Conservation (phyloP, 2,797 vertebrate species). For the Tragopan temminckii region DNA sequence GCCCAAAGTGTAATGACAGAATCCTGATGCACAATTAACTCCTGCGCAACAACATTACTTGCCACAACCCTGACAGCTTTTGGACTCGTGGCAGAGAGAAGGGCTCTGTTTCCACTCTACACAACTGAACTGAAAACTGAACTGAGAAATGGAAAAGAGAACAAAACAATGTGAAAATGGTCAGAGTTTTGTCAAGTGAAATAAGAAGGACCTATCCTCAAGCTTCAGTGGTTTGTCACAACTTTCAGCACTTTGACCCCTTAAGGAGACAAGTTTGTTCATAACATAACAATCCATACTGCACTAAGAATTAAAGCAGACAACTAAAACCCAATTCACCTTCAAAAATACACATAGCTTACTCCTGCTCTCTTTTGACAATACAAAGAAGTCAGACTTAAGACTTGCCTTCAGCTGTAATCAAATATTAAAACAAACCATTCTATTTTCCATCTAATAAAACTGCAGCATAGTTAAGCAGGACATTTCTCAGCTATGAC, state of each 20-base stretch:
- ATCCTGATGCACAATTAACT: not conserved
- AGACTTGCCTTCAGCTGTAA: not conserved
- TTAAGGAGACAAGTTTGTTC: not conserved
- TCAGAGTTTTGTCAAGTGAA: not conserved
- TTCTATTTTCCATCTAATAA: not conserved
- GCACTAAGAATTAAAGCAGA: not conserved
- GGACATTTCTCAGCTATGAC: not conserved
- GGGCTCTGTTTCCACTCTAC: not conserved
- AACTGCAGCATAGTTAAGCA: not conserved
- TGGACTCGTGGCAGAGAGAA: not conserved
- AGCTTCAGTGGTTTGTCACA: not conserved
- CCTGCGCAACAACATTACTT: not conserved
- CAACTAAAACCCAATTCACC: not conserved
- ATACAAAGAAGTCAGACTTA: not conserved
- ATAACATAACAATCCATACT: not conserved
- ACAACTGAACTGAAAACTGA: conserved; percentile 49
- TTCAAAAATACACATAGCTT: not conserved
- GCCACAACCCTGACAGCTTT: conserved; percentile 4
- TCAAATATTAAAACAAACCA: not conserved
- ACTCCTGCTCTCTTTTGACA: not conserved
- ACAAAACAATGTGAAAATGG: conserved; percentile 5
- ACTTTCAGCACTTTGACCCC: not conserved
- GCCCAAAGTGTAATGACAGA: not conserved
- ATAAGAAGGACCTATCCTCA: not conserved
- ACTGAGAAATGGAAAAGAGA: conserved; percentile 55